Evolutionary conservation across 2,113 vertebrate genomes (phyloP).

Genomic region (Odontophorus gujanensis): DNA sequence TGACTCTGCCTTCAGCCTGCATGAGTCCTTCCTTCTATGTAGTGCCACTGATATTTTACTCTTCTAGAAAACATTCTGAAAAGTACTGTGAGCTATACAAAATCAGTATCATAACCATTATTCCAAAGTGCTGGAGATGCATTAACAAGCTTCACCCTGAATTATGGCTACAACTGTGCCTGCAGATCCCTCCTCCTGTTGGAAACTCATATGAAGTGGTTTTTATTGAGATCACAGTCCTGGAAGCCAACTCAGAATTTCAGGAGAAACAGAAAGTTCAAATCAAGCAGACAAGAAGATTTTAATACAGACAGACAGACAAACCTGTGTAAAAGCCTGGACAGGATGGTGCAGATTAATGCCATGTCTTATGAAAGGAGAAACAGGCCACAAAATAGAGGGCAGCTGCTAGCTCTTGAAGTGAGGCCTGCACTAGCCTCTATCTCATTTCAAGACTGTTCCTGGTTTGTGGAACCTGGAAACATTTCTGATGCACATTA

Average conservation of each 20-base stretch:
- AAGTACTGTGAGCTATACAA: not conserved
- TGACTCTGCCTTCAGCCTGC: not conserved
- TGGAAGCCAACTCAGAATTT: conserved; percentile 36
- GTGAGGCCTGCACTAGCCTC: not conserved
- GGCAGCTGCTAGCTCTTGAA: not conserved
- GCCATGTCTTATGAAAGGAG: not conserved
- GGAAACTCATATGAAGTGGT: conserved; percentile 52
- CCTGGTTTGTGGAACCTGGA: not conserved
- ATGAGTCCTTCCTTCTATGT: not conserved
- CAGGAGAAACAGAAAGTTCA: conserved; percentile 62
- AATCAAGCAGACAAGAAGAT: conserved; percentile 55
- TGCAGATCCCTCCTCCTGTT: conserved; percentile 54
- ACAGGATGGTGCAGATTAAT: conserved; percentile 52
- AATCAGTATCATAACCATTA: not conserved
- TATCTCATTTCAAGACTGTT: not conserved
- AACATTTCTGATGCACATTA: not conserved
- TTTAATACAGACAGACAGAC: conserved; percentile 71
- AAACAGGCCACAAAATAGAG: not conserved
- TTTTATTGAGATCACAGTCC: conserved; percentile 36
- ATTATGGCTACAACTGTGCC: not conserved
- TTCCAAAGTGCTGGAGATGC: not conserved
- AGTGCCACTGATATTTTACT: not conserved
- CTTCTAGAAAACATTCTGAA: not conserved
- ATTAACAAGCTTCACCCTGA: not conserved
- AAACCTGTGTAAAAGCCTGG: conserved; percentile 67